Percentiles rank a stretch among this genome's conserved stretches.
These are phyloP conservation scores for Setophaga petechia DNA, from an alignment of 2,113 vertebrate genomes.

Conservation along the genomic window DNA sequence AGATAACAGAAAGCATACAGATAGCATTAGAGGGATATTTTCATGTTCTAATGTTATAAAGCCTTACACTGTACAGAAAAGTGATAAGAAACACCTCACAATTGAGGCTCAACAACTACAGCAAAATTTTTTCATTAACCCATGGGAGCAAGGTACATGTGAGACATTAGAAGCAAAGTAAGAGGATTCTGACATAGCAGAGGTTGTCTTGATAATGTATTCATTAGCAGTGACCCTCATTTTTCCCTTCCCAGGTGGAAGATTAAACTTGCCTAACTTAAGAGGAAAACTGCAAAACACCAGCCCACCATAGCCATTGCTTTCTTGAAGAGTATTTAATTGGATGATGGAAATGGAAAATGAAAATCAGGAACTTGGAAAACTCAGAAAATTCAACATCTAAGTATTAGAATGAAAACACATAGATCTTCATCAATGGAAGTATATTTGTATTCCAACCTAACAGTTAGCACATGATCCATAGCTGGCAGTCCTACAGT, in stretches of 20 bases:
- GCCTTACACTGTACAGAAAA: background rate
- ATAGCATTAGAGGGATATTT: background rate
- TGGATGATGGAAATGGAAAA: background rate
- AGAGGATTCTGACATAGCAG: background rate
- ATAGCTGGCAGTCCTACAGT: background rate
- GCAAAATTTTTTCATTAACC: background rate
- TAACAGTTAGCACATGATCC: accelerated
- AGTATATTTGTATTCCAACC: background rate
- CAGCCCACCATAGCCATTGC: background rate
- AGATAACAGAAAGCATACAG: background rate
- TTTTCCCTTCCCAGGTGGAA: background rate
- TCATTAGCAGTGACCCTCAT: background rate
- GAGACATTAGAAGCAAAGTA: background rate
- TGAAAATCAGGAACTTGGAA: background rate
- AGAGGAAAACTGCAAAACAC: background rate
- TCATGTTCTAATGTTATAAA: background rate
- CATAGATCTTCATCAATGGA: background rate
- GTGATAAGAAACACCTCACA: background rate
- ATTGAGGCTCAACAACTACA: background rate
- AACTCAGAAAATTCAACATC: background rate
- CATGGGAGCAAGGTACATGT: background rate
- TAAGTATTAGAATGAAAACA: background rate
- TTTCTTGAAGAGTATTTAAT: background rate
- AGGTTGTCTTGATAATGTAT: background rate
- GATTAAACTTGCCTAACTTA: background rate